Evolutionary conservation across 2,797 vertebrate species (phyloP), one percentile per base, ranked within the genome.

Genomic region (Sternotherus odoratus): DNA sequence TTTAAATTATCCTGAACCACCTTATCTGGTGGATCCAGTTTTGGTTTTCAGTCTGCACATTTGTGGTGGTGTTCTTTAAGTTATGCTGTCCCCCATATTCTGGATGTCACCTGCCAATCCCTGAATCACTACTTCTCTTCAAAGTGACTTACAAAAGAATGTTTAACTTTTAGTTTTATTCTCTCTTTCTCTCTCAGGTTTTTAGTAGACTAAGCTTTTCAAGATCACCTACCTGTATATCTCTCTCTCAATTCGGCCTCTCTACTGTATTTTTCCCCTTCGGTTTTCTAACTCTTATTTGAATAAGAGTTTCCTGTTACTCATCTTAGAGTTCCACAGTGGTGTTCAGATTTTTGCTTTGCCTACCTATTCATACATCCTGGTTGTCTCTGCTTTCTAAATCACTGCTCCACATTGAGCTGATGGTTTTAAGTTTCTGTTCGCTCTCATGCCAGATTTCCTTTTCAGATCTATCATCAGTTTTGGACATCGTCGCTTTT

Each of bases 251-350:
- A 16, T 26, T 75, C 15, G 8, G 60, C 33, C 46, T 13, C 85
- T 21, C 8, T 0, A 0, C 33, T 60, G 36, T 33, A 49, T 50
- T 8, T n/a, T 77, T 83, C 13, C 28, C 2, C 17, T 86, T 11
- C 23, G 1, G 0, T 13, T 83, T 39, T 88, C 8, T 17, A 53
- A 3, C 63, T 77, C 30, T 77, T 51, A 39, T n/a, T 43, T 79
- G 46, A 87, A 90, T 79, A 13, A 15, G 3, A 90, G 10, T 54
- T 89, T 60, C 85, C 69, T 90, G 2, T 53, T 49, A 36, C 0
- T 2, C 77, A 11, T 50, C 39, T 12, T 77, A 69, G 9, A 39
- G n/a, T 39, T 39, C 66, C 21, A 21, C 23, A 77, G 54, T 6
- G 43, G 15, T 56, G 7, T 53, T 84, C 72, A 49, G 10, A 56